These are phyloP conservation scores for Polyodon spathula DNA, from an alignment of 2,113 vertebrate genomes.

Conservation along the genomic window DNA sequence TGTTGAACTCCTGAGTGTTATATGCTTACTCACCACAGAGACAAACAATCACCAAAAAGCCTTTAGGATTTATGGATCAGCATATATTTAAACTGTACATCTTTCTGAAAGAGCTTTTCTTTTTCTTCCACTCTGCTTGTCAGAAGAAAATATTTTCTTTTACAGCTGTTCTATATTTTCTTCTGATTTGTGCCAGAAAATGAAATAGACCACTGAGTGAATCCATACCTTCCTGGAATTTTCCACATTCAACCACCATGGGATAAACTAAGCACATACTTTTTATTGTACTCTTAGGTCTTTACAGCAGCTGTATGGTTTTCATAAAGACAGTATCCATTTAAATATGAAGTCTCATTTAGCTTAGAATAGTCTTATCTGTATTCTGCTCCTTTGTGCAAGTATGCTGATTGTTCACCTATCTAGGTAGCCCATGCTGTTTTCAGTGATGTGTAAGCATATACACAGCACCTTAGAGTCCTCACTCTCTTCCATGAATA, in stretches of 20 bases:
- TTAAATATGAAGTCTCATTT: too few species aligned
- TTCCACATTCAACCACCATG: constrained; percentile 15
- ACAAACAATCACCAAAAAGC: constrained; percentile 38
- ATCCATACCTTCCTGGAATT: constrained; percentile 47
- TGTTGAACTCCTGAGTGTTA: too few species aligned
- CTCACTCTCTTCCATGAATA: too few species aligned
- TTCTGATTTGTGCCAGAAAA: constrained; percentile 55
- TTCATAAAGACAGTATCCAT: background rate
- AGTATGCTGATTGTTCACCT: constrained; percentile 35
- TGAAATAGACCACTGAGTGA: constrained; percentile 43
- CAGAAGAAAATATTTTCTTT: constrained; percentile 49
- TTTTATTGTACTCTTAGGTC: constrained; percentile 13
- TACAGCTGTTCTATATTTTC: constrained; percentile 67
- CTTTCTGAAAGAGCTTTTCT: constrained; percentile 45
- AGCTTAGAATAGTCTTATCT: too few species aligned
- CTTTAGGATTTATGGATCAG: constrained; percentile 39
- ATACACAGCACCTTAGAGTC: too few species aligned
- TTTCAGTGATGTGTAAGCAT: too few species aligned
- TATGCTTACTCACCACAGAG: too few species aligned
- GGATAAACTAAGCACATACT: constrained; percentile 14
- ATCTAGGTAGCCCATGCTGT: too few species aligned
- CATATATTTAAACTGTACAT: constrained; percentile 37
- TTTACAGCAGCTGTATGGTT: background rate
- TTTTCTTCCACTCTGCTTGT: constrained; percentile 35
- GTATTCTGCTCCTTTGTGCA: too few species aligned